Conservation (phyloP, 2,888 invertebrate species). For the Atherix ibis region DNA sequence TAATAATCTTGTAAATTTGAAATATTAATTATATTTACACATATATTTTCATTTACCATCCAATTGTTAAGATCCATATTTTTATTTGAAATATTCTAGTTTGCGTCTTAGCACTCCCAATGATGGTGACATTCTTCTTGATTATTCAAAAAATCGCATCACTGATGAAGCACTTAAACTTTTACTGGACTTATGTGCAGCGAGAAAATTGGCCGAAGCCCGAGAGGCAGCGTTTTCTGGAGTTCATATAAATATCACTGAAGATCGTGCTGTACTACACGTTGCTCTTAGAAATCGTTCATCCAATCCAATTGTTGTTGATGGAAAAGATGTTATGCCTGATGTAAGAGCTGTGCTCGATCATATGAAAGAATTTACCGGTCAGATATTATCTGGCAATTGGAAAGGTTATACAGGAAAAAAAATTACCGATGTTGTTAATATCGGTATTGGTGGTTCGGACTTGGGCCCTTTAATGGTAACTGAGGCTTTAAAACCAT, state of each 20-base stretch:
- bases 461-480: constrained; percentile 99
- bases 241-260: constrained; percentile 95
- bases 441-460: constrained; percentile 98
- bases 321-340: constrained; percentile 81
- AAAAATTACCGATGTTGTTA: constrained; percentile 90
- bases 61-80: too few relatives aligned
- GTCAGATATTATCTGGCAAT: constrained; percentile 52
- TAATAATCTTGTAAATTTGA: too few relatives aligned
- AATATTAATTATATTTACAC: too few relatives aligned
- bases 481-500: constrained; percentile 91
- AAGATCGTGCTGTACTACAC: constrained; percentile 90
- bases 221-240: constrained; percentile 86
- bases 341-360: constrained; percentile 79
- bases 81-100: too few relatives aligned
- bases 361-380: constrained; percentile 90
- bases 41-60: too few relatives aligned
- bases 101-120: constrained; percentile 57
- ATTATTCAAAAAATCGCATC: constrained; percentile 93
- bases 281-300: constrained; percentile 76
- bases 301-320: constrained; percentile 52
- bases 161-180: constrained; percentile 57
- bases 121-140: constrained; percentile 83
- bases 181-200: constrained; percentile 66
- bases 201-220: constrained; percentile 67
- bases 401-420: constrained; percentile 81